Evolutionary conservation across 2,113 vertebrate genomes (phyloP).

Genomic region (Poicephalus meyeri): DNA sequence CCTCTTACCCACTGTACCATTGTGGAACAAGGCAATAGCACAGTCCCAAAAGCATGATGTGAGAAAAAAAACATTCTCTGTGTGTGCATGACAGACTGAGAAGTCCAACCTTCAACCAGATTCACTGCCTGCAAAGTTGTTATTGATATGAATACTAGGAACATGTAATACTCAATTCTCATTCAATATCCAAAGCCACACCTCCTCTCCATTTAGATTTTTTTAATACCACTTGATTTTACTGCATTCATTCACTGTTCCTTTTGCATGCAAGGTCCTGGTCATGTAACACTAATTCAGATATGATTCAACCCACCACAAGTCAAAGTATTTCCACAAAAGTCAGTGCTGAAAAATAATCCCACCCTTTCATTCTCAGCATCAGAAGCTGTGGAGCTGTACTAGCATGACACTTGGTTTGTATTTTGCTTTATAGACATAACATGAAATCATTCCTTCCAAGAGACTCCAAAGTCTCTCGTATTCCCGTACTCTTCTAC

Average conservation of each 20-base stretch:
- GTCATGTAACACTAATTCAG: neutral
- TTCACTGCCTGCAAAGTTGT: neutral
- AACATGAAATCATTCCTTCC: neutral
- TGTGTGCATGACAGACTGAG: neutral
- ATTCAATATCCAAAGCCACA: neutral
- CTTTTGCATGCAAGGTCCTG: neutral
- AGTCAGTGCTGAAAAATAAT: neutral
- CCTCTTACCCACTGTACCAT: neutral
- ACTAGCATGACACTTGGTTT: neutral
- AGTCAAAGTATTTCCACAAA: neutral
- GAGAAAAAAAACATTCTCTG: neutral
- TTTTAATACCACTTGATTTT: neutral
- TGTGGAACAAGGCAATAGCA: neutral
- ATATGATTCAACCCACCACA: neutral
- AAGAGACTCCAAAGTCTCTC: neutral
- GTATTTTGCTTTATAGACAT: neutral
- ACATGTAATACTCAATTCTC: neutral
- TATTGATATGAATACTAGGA: neutral
- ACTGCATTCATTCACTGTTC: neutral
- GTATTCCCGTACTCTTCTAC: neutral
- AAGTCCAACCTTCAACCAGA: neutral
- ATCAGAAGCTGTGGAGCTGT: neutral
- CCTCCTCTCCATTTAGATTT: neutral
- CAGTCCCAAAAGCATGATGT: fast-evolving
- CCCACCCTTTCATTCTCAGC: neutral